These are phyloP conservation scores for Ciconia nigra DNA, from an alignment of 2,797 vertebrate genomes.

Conservation along the genomic window DNA sequence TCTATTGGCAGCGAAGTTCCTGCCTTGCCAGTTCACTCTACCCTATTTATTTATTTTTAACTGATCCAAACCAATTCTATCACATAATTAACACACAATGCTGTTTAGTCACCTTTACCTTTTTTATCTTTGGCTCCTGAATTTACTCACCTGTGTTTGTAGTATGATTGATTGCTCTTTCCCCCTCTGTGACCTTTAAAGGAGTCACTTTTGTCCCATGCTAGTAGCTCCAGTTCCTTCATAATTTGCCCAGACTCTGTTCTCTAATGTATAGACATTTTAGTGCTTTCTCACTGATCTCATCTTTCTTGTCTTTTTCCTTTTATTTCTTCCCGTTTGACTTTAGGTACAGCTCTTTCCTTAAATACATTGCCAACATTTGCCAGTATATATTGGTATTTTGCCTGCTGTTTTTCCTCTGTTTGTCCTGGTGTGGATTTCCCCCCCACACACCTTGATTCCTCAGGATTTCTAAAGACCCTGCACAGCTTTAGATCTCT, in stretches of 20 bases:
- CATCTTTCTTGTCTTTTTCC: neutral
- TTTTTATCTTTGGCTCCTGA: constrained; percentile 15
- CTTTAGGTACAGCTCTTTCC: neutral
- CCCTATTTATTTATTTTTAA: constrained; percentile 1
- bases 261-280: neutral
- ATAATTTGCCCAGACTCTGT: neutral
- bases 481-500: neutral
- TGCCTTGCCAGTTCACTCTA: neutral
- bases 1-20: neutral
- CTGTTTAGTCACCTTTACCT: neutral
- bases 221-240: neutral
- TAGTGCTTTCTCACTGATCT: neutral
- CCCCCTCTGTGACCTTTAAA: neutral
- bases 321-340: neutral
- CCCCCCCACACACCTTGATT: neutral
- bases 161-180: neutral
- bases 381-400: neutral
- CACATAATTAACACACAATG: constrained; percentile 22
- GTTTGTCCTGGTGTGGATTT: neutral
- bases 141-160: neutral
- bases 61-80: neutral
- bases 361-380: neutral
- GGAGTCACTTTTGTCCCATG: neutral
- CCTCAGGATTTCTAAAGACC: neutral
- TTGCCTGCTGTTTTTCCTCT: neutral